phyloP scores from a whole-genome alignment of 2,113 vertebrate species.

The Melanotaenia duboulayi region DNA sequence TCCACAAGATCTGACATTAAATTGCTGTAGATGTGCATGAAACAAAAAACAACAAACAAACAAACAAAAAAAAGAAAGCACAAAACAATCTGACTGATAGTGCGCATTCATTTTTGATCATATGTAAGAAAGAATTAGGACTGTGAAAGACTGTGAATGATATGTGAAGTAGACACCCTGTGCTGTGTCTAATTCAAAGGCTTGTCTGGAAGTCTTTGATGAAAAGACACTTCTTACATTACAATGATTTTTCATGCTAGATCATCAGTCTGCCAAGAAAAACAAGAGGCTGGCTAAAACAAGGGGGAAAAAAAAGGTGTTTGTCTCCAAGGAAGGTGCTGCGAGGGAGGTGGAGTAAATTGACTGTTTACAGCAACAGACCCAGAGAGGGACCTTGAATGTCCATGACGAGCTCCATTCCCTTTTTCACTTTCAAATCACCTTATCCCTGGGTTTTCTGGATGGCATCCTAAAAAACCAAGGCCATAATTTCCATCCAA shows the following conservation, averaged over 20 bases:
- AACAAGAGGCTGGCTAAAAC: constrained; percentile 47
- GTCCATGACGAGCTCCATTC: constrained; percentile 63
- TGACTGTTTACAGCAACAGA: constrained; percentile 66
- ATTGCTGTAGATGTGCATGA: background rate
- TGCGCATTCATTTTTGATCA: constrained; percentile 19
- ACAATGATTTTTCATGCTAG: constrained; percentile 15
- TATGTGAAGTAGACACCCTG: constrained; percentile 15
- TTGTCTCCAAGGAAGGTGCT: constrained; percentile 53
- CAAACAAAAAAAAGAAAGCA: background rate
- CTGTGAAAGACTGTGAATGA: constrained; percentile 12
- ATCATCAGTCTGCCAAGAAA: constrained; percentile 47
- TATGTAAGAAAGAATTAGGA: constrained; percentile 5
- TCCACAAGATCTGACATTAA: background rate
- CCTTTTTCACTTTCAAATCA: constrained; percentile 77
- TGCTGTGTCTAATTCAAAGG: constrained; percentile 26
- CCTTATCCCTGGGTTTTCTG: constrained; percentile 71
- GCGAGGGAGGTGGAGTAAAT: constrained; percentile 58
- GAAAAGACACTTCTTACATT: constrained; percentile 40
- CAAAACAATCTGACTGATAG: constrained; percentile 1
- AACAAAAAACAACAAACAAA: background rate
- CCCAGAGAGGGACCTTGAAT: constrained; percentile 69
- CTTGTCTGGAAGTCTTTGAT: constrained; percentile 45
- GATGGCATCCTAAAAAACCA: constrained; percentile 74
- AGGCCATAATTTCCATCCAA: constrained; percentile 80
- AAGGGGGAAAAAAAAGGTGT: constrained; percentile 33